phyloP scores from a whole-genome alignment of 2,113 vertebrate genomes.

The Syrrhaptes paradoxus region DNA sequence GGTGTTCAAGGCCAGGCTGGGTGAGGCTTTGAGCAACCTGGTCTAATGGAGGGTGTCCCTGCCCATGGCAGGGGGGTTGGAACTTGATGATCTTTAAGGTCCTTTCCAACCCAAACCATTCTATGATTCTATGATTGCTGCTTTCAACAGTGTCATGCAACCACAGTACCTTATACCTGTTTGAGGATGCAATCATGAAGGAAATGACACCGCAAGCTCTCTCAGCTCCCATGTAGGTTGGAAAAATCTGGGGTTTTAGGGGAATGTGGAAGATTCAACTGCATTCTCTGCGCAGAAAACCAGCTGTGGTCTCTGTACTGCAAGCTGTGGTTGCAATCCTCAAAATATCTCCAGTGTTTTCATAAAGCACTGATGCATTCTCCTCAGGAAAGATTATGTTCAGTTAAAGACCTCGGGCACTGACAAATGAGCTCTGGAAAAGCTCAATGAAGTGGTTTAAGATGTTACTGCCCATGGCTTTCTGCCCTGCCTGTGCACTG shows the following conservation, averaged over 20 bases:
- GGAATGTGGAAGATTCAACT: not conserved
- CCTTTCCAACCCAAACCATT: too few species aligned
- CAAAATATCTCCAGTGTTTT: not conserved
- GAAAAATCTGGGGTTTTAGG: not conserved
- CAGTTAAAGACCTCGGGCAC: not conserved
- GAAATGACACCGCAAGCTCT: not conserved
- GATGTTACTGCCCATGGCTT: not conserved
- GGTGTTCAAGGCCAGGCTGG: too few species aligned
- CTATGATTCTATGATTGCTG: not conserved
- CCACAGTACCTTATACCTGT: not conserved
- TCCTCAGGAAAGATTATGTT: not conserved
- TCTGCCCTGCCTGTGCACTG: not conserved
- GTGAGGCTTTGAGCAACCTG: too few species aligned
- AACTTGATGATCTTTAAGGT: too few species aligned
- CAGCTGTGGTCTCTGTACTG: not conserved
- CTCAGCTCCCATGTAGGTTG: rapidly evolving
- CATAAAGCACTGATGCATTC: not conserved
- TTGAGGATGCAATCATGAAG: not conserved
- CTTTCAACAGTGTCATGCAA: not conserved
- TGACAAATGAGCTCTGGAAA: not conserved
- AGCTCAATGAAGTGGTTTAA: not conserved
- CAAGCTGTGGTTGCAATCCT: not conserved
- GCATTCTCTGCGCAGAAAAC: not conserved
- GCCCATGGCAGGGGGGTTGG: too few species aligned
- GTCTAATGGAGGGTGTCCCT: too few species aligned